These are phyloP conservation scores for Epinephelus lanceolatus DNA, from an alignment of 2,113 vertebrate genomes.

Conservation along the genomic window DNA sequence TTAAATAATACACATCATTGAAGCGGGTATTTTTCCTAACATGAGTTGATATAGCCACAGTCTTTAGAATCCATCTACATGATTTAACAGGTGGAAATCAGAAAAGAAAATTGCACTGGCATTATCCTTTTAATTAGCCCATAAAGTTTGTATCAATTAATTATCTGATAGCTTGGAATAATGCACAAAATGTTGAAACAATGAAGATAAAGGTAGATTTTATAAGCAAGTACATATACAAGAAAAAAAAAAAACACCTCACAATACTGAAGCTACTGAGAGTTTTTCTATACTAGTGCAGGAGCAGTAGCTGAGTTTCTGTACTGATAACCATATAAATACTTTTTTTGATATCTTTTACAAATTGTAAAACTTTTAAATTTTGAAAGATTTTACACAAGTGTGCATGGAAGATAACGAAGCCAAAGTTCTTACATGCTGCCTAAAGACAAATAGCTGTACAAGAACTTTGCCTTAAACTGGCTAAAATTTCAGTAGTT, in stretches of 20 bases:
- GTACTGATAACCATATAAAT: background rate
- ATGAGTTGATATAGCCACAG: background rate
- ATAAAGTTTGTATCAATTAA: background rate
- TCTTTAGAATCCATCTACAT: background rate
- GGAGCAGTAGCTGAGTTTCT: background rate
- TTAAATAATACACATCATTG: background rate
- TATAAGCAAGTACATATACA: background rate
- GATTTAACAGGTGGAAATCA: background rate
- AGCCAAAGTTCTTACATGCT: background rate
- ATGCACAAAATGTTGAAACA: background rate
- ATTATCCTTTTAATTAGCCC: background rate
- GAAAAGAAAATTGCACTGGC: background rate
- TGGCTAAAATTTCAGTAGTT: background rate
- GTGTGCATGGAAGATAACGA: background rate
- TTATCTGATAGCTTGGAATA: background rate
- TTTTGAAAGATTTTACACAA: background rate
- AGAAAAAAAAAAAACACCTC: too few species aligned
- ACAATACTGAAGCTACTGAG: background rate
- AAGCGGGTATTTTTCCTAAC: background rate
- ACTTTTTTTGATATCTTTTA: background rate
- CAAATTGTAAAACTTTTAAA: background rate
- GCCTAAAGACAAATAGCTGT: background rate
- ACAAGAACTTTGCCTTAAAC: background rate
- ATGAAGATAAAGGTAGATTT: background rate
- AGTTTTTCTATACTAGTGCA: background rate